Base-by-base conservation (phyloP, 2,888 invertebrate species). In the Hoplodrina blanda region DNA sequence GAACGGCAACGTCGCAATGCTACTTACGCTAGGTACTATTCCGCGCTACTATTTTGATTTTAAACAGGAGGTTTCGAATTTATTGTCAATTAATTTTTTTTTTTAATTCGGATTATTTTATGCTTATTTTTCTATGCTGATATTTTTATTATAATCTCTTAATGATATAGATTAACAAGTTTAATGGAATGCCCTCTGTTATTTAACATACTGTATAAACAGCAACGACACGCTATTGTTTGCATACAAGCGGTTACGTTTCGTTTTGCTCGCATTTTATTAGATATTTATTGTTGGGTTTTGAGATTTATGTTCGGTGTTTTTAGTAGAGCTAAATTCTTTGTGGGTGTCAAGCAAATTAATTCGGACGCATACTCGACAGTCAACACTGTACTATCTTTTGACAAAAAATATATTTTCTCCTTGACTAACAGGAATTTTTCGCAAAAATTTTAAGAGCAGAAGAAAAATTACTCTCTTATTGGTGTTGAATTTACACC, bases 141-240 rank as follows among this genome's bases (percentile, higher is more conserved):
- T n/a, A n/a, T n/a, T n/a, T n/a, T n/a, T n/a, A n/a, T n/a, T n/a
- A n/a, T n/a, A n/a, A n/a, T n/a, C n/a, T n/a, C n/a, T n/a, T n/a
- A n/a, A n/a, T n/a, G n/a, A n/a, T n/a, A n/a, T n/a, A n/a, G n/a
- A n/a, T n/a, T n/a, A n/a, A n/a, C n/a, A n/a, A n/a, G n/a, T n/a
- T n/a, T n/a, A n/a, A n/a, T n/a, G n/a, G n/a, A n/a, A n/a, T n/a
- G n/a, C n/a, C n/a, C n/a, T n/a, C n/a, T n/a, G n/a, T n/a, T n/a
- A n/a, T n/a, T n/a, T n/a, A n/a, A n/a, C n/a, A n/a, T n/a, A n/a
- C n/a, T 25, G 1, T 25, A 82, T 82, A 80, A 78, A 80, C 75
- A 80, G 80, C 73, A 17, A 49, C 15, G 30, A 65, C 57, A 68
- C 60, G 68, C 72, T 68, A 78, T 81, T 81, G 73, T 81, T 73